Evolutionary conservation across 2,797 vertebrate species (phyloP).

Genomic region (Pipistrellus nathusii): DNA sequence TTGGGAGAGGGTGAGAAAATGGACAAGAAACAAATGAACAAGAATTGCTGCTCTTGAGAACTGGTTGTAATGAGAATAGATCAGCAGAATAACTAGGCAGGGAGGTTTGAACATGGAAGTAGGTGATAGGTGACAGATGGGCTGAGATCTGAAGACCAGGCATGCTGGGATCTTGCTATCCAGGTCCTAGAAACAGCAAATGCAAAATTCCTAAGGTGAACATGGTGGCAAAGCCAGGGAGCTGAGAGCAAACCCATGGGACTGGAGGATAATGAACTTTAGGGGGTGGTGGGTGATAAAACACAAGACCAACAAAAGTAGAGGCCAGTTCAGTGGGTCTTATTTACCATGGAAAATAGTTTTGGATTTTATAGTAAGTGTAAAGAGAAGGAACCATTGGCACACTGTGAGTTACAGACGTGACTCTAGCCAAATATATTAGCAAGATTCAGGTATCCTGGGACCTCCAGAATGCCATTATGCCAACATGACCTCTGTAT

Average conservation of each 20-base stretch:
- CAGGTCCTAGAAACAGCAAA: neutral
- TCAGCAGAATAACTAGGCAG: neutral
- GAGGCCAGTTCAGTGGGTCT: neutral
- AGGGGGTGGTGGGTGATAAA: rapidly evolving
- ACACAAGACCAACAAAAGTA: neutral
- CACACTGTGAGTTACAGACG: neutral
- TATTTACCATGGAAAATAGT: neutral
- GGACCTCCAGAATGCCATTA: neutral
- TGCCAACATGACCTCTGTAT: neutral
- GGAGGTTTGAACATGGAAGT: rapidly evolving
- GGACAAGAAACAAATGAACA: neutral
- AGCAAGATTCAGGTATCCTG: neutral
- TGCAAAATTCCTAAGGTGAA: rapidly evolving
- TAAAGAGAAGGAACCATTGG: neutral
- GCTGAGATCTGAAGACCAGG: neutral
- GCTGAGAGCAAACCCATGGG: neutral
- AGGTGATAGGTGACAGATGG: neutral
- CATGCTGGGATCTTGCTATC: neutral
- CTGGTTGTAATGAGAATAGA: neutral
- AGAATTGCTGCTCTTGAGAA: neutral
- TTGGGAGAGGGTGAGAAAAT: neutral
- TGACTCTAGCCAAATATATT: neutral
- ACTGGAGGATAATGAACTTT: neutral
- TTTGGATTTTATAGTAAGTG: neutral
- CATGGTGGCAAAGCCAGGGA: rapidly evolving